These are phyloP conservation scores for Pseudomyrmex concolor DNA, from an alignment of 1,140 invertebrate genomes.

Conservation along the genomic window DNA sequence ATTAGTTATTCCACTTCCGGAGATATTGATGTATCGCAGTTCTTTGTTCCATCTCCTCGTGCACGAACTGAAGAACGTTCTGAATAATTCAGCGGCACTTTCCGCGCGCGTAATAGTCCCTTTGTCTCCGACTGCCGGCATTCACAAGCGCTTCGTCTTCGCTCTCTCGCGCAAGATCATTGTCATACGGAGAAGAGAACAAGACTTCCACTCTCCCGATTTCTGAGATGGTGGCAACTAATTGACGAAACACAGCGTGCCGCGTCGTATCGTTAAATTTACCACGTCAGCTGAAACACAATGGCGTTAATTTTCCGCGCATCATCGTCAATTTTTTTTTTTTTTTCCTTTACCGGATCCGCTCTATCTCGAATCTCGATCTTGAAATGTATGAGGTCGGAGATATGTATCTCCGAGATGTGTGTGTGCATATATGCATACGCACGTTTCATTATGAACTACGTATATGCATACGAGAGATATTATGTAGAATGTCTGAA, in stretches of 20 bases:
- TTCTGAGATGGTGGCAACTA: constrained; percentile 40
- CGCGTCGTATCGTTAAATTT: constrained; percentile 4
- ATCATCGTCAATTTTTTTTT: constrained; percentile 36
- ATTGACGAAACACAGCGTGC: constrained; percentile 42
- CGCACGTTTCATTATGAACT: constrained; percentile 15
- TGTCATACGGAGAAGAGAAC: constrained; percentile 17
- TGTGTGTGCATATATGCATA: constrained; percentile 18
- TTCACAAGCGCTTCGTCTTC: constrained; percentile 22
- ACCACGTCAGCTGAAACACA: constrained; percentile 33
- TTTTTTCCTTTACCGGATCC: constrained; percentile 36
- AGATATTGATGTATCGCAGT: constrained; percentile 51
- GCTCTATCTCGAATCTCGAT: constrained; percentile 36
- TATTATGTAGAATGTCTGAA: too few species aligned
- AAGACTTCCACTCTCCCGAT: constrained; percentile 33
- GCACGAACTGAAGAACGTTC: constrained; percentile 36
- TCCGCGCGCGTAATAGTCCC: constrained; percentile 42
- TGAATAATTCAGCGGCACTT: constrained; percentile 40
- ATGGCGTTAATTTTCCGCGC: constrained; percentile 34
- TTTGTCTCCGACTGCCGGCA: constrained; percentile 56
- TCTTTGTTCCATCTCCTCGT: constrained; percentile 32
- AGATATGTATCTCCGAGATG: constrained; percentile 41
- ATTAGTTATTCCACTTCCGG: constrained; percentile 23
- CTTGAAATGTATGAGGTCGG: constrained; percentile 27
- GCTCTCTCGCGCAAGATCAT: constrained; percentile 23
- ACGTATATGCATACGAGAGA: neutral